Evolutionary conservation across 1,140 invertebrate species (phyloP).

Genomic region (Parasteatoda tepidariorum): DNA sequence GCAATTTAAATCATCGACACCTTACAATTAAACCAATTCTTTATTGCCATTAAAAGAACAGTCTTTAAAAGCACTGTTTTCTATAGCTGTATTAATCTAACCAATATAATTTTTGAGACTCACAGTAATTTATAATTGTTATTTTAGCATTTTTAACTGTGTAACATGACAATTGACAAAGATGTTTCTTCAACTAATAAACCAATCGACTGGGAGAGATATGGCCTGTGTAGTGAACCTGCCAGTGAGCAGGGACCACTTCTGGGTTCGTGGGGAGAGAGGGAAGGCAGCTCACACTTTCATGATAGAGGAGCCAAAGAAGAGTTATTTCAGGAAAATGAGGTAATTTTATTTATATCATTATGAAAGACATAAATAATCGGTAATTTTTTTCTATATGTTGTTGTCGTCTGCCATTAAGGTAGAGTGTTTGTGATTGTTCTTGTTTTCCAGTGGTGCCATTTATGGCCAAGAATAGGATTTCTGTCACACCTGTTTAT

Average conservation of each 20-base stretch:
- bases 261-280: conserved; percentile 17
- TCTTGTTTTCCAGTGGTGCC: no score
- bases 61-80: background rate
- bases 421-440: no score
- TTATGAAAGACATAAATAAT: background rate
- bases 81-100: background rate
- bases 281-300: conserved; percentile 32
- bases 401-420: background rate
- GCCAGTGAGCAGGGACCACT: conserved; percentile 22
- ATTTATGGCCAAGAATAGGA: no score
- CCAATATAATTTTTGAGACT: background rate
- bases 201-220: conserved; percentile 60
- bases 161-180: conserved; percentile 50
- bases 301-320: conserved; percentile 40
- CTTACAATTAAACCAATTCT: no score
- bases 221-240: conserved; percentile 48
- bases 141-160: background rate
- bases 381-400: background rate
- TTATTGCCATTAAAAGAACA: background rate
- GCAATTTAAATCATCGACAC: no score
- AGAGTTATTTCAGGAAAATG: conserved; percentile 62
- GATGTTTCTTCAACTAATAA: conserved; percentile 39
- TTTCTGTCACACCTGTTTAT: no score
- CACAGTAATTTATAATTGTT: background rate
- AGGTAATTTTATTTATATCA: conserved; percentile 50